phyloP scores from a whole-genome alignment of 2,888 invertebrate genomes.

The Orthosia incerta region DNA sequence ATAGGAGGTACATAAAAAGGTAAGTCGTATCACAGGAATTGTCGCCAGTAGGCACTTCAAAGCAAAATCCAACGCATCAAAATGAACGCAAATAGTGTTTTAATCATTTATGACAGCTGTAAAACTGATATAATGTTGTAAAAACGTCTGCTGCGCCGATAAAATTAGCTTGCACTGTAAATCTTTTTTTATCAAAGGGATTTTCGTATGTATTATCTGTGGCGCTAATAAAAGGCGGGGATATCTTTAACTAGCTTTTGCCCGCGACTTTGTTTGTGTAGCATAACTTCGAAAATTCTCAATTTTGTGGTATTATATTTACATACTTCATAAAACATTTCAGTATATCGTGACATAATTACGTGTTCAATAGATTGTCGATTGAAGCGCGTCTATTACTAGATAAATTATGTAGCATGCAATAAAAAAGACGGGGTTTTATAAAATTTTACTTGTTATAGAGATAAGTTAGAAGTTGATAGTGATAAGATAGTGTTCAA shows the following conservation, averaged over 20 bases:
- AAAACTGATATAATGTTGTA: constrained; percentile 67
- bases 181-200: constrained; percentile 65
- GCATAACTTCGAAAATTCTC: too few relatives aligned
- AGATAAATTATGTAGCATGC: too few relatives aligned
- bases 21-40: constrained; percentile 11
- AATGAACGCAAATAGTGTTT: constrained; percentile 40
- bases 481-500: too few relatives aligned
- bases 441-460: too few relatives aligned
- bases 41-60: constrained; percentile 56
- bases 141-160: constrained; percentile 58
- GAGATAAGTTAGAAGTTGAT: too few relatives aligned
- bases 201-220: constrained; percentile 55
- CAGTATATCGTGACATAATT: too few relatives aligned
- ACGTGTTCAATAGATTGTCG: too few relatives aligned
- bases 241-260: neutral
- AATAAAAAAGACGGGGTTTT: too few relatives aligned
- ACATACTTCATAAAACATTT: too few relatives aligned
- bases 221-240: constrained; percentile 2
- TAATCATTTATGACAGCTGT: constrained; percentile 64
- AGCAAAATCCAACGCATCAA: constrained; percentile 40
- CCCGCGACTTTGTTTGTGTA: too few relatives aligned
- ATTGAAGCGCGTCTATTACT: too few relatives aligned
- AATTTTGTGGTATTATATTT: too few relatives aligned
- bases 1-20: neutral
- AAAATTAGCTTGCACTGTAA: constrained; percentile 60